Percentiles rank a stretch among this genome's conserved stretches.
phyloP scores from a whole-genome alignment of 64 coral and sea anemone genomes.

The Porites lutea region DNA sequence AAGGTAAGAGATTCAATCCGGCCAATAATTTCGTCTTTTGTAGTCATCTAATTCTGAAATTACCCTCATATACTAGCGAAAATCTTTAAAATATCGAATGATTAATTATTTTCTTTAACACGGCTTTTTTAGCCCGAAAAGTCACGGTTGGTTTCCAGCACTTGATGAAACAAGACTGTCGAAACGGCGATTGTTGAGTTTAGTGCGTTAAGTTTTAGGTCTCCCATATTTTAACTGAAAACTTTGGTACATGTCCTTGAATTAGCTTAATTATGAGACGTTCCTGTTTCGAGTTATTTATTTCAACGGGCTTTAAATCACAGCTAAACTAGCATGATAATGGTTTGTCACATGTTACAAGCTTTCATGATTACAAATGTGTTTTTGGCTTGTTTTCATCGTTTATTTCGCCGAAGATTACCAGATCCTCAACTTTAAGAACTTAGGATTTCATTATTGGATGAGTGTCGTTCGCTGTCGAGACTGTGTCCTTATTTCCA shows the following conservation, averaged over 20 bases:
- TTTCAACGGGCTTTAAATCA: not conserved
- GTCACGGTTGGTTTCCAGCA: not conserved
- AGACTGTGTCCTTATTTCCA: too few relatives aligned
- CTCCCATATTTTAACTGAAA: not conserved
- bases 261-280: not conserved
- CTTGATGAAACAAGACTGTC: not conserved
- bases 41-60: constrained; percentile 42
- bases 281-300: not conserved
- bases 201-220: not conserved
- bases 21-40: not conserved
- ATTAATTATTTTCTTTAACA: not conserved
- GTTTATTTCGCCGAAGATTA: too few relatives aligned
- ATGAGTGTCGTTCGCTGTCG: too few relatives aligned
- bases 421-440: too few relatives aligned
- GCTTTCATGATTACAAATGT: not conserved
- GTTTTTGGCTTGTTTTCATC: not conserved
- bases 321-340: not conserved
- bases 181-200: not conserved
- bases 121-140: not conserved
- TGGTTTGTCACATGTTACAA: not conserved
- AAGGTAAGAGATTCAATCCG: constrained; percentile 72
- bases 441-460: too few relatives aligned
- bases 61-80: not conserved
- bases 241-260: not conserved
- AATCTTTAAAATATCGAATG: not conserved